Evolutionary conservation across 2,888 invertebrate genomes (phyloP).

Genomic region (Phengaris arion): DNA sequence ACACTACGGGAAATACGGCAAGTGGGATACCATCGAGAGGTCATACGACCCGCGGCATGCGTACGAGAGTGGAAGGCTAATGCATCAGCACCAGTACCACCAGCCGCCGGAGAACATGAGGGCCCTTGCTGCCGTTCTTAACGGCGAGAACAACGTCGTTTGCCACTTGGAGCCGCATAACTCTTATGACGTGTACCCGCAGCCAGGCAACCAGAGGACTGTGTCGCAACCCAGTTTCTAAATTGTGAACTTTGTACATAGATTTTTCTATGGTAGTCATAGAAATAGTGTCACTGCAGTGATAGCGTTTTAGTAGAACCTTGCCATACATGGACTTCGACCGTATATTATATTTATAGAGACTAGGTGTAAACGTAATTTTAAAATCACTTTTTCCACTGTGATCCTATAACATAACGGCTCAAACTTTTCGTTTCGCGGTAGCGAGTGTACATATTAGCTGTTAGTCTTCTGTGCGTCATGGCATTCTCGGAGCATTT

Average conservation of each 20-base stretch:
- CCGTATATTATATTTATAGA: conserved; percentile 56
- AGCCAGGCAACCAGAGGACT: conserved; percentile 70
- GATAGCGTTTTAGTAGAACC: conserved; percentile 73
- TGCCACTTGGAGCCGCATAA: conserved; percentile 90
- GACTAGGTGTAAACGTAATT: conserved; percentile 60
- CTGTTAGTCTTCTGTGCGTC: conserved; percentile 44
- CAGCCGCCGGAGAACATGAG: conserved; percentile 79
- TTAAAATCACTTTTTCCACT: conserved; percentile 78
- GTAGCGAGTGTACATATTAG: conserved; percentile 45
- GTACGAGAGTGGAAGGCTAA: conserved; percentile 74
- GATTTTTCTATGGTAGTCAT: conserved; percentile 73
- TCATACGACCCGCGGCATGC: conserved; percentile 69
- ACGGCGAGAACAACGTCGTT: conserved; percentile 91
- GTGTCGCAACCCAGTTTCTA: conserved; percentile 76
- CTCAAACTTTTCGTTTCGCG: conserved; percentile 68
- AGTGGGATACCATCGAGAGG: conserved; percentile 76
- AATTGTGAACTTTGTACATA: conserved; percentile 61
- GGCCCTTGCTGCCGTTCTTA: conserved; percentile 87
- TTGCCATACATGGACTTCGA: conserved; percentile 77
- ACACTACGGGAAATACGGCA: conserved; percentile 72
- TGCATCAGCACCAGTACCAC: conserved; percentile 63
- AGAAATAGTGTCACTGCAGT: conserved; percentile 63
- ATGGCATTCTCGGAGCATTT: conserved; percentile 55
- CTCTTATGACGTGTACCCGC: conserved; percentile 72
- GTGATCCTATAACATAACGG: conserved; percentile 77